Conservation (phyloP, 2,888 invertebrate genomes). For the Morpho helenor region DNA sequence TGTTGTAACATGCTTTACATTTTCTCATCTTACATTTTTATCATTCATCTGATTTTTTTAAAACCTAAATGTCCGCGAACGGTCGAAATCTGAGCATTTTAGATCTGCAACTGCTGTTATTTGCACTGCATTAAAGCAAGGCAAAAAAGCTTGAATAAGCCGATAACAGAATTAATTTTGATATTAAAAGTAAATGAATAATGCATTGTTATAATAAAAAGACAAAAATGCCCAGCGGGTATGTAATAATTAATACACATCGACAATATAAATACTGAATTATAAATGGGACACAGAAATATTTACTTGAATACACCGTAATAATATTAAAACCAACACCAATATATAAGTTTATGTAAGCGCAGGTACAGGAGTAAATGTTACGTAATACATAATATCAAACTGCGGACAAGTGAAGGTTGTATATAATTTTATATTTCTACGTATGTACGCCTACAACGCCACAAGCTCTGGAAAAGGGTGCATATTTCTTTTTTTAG, state of each 20-base stretch:
- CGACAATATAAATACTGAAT: neutral
- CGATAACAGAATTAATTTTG: too few species aligned
- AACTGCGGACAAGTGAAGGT: conserved; percentile 20
- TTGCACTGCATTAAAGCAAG: too few species aligned
- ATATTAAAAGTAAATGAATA: too few species aligned
- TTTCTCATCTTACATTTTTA: conserved; percentile 2
- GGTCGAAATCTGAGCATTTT: conserved; percentile 32
- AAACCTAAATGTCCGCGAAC: conserved; percentile 33
- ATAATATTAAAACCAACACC: conserved; percentile 26
- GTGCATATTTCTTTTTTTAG: conserved; percentile 58
- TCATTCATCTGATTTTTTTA: neutral
- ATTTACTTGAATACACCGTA: conserved; percentile 3
- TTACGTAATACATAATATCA: conserved; percentile 21
- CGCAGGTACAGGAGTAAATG: conserved; percentile 26
- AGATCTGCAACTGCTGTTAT: neutral
- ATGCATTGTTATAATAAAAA: neutral
- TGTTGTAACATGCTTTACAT: conserved; percentile 13
- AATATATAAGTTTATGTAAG: conserved; percentile 29
- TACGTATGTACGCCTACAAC: conserved; percentile 56
- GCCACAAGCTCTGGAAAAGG: conserved; percentile 72
- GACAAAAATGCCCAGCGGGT: conserved; percentile 28
- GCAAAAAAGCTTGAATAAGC: too few species aligned
- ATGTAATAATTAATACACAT: neutral
- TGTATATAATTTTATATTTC: conserved; percentile 17
- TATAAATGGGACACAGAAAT: neutral